Conservation (phyloP, 2,888 invertebrate species). For the Adelognathus sp. region DNA sequence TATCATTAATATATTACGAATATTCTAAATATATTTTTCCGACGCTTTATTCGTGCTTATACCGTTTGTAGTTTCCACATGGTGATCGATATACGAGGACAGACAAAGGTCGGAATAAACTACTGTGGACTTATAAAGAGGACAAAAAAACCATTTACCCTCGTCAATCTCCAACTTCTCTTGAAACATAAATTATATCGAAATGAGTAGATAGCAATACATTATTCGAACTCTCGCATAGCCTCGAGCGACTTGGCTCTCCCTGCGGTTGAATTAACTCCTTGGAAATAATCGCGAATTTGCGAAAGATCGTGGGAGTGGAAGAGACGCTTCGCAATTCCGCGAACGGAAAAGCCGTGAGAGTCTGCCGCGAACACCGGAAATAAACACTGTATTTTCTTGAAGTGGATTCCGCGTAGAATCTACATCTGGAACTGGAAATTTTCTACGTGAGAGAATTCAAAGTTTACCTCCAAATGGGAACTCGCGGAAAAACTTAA, state of each 20-base stretch:
- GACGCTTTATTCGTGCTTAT: too few species aligned
- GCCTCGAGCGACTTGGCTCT: background rate
- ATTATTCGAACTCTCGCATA: background rate
- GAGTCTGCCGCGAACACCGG: background rate
- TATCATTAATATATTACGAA: too few species aligned
- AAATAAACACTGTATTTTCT: background rate
- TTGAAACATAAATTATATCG: constrained; percentile 56
- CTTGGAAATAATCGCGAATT: constrained; percentile 64
- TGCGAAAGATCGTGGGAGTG: constrained; percentile 42
- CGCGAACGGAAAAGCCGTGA: background rate
- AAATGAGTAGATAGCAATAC: constrained; percentile 67
- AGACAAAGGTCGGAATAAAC: too few species aligned
- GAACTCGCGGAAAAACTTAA: background rate
- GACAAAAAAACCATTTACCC: too few species aligned
- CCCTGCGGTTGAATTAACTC: constrained; percentile 59
- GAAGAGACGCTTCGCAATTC: background rate
- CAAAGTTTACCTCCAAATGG: background rate
- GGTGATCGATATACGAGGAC: too few species aligned
- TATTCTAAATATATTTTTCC: too few species aligned
- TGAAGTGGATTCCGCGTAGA: background rate
- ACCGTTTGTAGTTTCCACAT: too few species aligned
- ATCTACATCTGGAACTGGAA: background rate
- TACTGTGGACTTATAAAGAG: too few species aligned
- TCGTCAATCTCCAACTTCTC: too few species aligned
- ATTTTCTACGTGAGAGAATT: background rate